phyloP scores from a whole-genome alignment of 2,797 vertebrate genomes.

The Trichosurus vulpecula region DNA sequence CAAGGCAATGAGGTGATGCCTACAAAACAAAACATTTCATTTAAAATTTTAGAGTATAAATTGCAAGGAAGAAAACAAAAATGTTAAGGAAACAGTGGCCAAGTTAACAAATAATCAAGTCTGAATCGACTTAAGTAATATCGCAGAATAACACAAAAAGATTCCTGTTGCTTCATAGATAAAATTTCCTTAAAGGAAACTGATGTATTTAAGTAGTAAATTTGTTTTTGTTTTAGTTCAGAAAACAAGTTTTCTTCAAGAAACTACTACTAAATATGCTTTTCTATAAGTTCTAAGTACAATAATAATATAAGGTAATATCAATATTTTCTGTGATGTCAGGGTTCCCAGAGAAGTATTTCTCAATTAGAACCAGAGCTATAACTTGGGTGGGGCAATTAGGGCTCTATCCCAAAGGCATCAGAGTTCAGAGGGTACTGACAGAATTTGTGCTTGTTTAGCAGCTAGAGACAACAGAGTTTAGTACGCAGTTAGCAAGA shows the following conservation, averaged over 20 bases:
- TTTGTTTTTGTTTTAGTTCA: not conserved
- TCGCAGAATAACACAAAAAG: not conserved
- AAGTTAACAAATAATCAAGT: not conserved
- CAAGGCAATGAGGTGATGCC: not conserved
- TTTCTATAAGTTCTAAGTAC: not conserved
- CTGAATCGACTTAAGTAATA: not conserved
- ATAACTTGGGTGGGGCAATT: not conserved
- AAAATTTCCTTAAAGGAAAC: not conserved
- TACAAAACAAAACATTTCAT: not conserved
- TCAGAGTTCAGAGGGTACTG: not conserved
- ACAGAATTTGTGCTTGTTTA: not conserved
- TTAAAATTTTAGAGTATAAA: not conserved
- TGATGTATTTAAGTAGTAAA: not conserved
- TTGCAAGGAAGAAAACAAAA: not conserved
- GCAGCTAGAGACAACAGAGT: not conserved
- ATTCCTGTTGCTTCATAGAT: not conserved
- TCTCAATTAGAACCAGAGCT: not conserved
- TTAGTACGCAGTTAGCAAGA: not conserved
- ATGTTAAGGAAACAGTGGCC: not conserved
- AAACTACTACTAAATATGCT: not conserved
- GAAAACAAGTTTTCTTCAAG: not conserved
- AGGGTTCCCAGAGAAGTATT: not conserved
- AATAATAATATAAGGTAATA: not conserved
- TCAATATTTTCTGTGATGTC: not conserved
- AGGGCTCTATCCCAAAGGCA: not conserved